Evolutionary conservation across 2,113 vertebrate species (phyloP), one percentile per base, ranked within the genome.

Genomic region (Macrotus californicus): DNA sequence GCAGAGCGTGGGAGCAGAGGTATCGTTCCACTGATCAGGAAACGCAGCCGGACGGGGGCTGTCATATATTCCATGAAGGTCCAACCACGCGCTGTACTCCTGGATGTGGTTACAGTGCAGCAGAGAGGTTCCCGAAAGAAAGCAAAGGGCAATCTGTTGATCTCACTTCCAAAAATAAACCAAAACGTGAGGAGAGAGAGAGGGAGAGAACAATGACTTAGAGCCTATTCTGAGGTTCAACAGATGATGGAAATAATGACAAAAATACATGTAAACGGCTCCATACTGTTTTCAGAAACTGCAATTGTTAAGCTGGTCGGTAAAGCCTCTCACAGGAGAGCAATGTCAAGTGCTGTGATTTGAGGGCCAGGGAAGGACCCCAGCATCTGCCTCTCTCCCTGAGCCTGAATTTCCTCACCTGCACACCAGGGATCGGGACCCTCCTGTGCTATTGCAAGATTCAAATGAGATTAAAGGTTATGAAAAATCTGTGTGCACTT

Each of bases 111-210:
- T 56, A 91, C 48, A 91, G 76, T 1, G 22, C 31, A 22, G 61
- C 85, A 8, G 36, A 84, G 86, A 89, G 73, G 82, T 97, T 91
- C 61, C 85, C 80, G 70, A 92, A 59, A 82, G 85, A 96, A 96
- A 95, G 73, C 2, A 11, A 95, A 95, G 64, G 36, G 36, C 22
- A 59, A 80, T 81, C 90, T 52, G 84, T 87, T 93, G 83, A 92
- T 87, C 87, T 94, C 94, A 85, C 77, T 94, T 94, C 96, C 88
- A 94, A 97, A 97, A 96, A 97, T 96, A 97, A 93, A 91, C n/a
- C 46, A 80, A 96, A 96, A 95, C 24, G 61, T 95, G 83, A 96
- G 82, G 18, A 85, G 29, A 91, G 59, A 64, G 73, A 31, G 72
- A 15, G 41, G 24, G 72, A 67, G n/a, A 83, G 64, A 52, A 50